phyloP scores from a whole-genome alignment of 1,140 invertebrate species.

The Drosophila nigrodunni region DNA sequence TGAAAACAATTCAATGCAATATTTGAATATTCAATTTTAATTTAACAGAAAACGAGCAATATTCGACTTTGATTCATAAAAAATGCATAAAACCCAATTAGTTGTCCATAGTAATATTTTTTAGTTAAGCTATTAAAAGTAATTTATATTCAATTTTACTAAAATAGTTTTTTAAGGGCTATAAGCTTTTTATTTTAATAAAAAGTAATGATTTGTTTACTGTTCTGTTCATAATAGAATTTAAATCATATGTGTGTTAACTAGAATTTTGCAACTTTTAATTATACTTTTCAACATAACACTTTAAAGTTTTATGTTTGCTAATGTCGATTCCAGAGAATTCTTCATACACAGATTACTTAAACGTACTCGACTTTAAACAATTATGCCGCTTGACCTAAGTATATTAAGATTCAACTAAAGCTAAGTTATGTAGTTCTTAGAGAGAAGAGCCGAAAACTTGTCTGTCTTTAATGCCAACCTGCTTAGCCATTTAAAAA shows the following conservation, averaged over 20 bases:
- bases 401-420: not conserved
- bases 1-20: slow-evolving; percentile 36
- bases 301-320: slow-evolving; percentile 5
- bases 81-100: not conserved
- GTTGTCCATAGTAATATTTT: not conserved
- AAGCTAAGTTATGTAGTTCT: not conserved
- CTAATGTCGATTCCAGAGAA: slow-evolving; percentile 5
- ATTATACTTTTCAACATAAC: not conserved
- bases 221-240: too few relatives aligned
- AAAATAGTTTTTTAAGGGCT: too few relatives aligned
- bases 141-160: too few relatives aligned
- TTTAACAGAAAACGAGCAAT: slow-evolving; percentile 27
- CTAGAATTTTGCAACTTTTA: too few relatives aligned
- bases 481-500: slow-evolving; percentile 5
- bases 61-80: slow-evolving; percentile 5
- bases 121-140: too few relatives aligned
- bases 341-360: not conserved
- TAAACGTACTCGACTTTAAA: not conserved
- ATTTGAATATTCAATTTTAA: slow-evolving; percentile 45
- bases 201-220: too few relatives aligned
- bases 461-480: not conserved
- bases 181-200: too few relatives aligned
- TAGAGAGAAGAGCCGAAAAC: not conserved
- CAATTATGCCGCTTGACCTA: slow-evolving; percentile 7
- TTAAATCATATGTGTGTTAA: too few relatives aligned